phyloP scores from a whole-genome alignment of 2,113 vertebrate species.

The Pholis gunnellus region DNA sequence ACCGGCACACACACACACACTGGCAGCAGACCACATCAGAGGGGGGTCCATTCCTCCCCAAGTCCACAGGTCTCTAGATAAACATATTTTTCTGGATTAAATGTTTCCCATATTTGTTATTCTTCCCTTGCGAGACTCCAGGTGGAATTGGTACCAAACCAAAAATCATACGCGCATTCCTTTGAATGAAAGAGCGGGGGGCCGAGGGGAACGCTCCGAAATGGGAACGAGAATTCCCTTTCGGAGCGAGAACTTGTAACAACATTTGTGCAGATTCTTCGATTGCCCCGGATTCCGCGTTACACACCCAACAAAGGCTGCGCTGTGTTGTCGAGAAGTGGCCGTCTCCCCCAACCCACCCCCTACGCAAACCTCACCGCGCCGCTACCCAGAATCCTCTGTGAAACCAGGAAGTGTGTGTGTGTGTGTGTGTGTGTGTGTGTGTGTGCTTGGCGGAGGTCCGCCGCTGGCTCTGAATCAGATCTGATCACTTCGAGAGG shows the following conservation, averaged over 20 bases:
- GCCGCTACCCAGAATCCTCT: conserved; percentile 50
- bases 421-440: conserved; percentile 48
- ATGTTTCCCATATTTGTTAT: conserved; percentile 87
- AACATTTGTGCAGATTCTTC: conserved; percentile 79
- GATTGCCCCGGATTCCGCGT: conserved; percentile 65
- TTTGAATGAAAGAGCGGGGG: conserved; percentile 69
- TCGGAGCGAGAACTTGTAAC: conserved; percentile 78
- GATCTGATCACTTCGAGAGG: conserved; percentile 64
- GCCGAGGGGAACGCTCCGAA: conserved; percentile 56
- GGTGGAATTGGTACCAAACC: conserved; percentile 82
- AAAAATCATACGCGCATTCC: conserved; percentile 79
- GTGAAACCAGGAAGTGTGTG: conserved; percentile 62
- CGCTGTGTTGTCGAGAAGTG: conserved; percentile 69
- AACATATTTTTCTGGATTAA: conserved; percentile 86
- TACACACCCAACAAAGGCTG: conserved; percentile 73
- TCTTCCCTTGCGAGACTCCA: conserved; percentile 81
- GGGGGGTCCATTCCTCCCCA: conserved; percentile 76
- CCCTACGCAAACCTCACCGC: conserved; percentile 10
- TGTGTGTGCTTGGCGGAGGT: conserved; percentile 58
- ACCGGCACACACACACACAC: conserved; percentile 66
- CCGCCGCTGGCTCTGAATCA: conserved; percentile 54
- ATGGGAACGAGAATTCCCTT: conserved; percentile 78
- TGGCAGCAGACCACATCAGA: conserved; percentile 81
- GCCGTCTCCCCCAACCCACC: conserved; percentile 39
- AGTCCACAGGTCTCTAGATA: conserved; percentile 78